Conservation (phyloP, 30 jellyfish, hydroid and myxozoan genomes). For the Sanderia malayensis region DNA sequence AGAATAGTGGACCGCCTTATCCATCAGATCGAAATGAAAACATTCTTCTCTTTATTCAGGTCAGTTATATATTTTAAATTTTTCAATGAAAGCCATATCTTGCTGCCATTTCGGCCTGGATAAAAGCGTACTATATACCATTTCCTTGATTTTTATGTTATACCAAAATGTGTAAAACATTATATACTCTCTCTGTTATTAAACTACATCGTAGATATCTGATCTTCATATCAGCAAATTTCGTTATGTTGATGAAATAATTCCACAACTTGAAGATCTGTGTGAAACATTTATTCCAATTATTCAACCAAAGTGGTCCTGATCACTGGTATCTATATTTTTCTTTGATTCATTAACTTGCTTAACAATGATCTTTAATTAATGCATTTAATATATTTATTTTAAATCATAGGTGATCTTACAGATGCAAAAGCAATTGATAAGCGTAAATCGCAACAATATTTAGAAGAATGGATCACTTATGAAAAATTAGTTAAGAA, state of each 20-base stretch:
- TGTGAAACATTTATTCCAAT: conserved; percentile 46
- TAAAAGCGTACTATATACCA: too few relatives aligned
- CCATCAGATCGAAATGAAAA: conserved; percentile 11
- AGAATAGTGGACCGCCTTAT: conserved; percentile 10
- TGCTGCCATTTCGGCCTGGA: too few relatives aligned
- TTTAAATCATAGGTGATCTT: conserved; percentile 84
- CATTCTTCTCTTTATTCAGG: conserved; percentile 51
- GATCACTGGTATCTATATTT: conserved; percentile 50
- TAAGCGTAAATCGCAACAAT: conserved; percentile 64
- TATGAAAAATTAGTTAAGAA: conserved; percentile 33
- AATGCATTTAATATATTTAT: too few relatives aligned
- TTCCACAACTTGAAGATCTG: conserved; percentile 47
- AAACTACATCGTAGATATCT: conserved; percentile 55
- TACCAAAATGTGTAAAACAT: too few relatives aligned
- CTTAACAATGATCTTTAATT: too few relatives aligned
- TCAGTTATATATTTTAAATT: not conserved
- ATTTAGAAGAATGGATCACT: conserved; percentile 79
- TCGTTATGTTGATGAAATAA: conserved; percentile 50
- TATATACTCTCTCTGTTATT: not conserved
- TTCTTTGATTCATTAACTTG: too few relatives aligned
- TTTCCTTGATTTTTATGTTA: too few relatives aligned
- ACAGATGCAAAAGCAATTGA: conserved; percentile 87
- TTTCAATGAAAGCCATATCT: too few relatives aligned
- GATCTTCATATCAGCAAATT: conserved; percentile 80
- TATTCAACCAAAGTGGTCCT: conserved; percentile 73